Percentiles rank a stretch among this genome's conserved stretches.
These are phyloP conservation scores for Conger conger DNA, from an alignment of 2,113 vertebrate genomes.

Conservation along the genomic window DNA sequence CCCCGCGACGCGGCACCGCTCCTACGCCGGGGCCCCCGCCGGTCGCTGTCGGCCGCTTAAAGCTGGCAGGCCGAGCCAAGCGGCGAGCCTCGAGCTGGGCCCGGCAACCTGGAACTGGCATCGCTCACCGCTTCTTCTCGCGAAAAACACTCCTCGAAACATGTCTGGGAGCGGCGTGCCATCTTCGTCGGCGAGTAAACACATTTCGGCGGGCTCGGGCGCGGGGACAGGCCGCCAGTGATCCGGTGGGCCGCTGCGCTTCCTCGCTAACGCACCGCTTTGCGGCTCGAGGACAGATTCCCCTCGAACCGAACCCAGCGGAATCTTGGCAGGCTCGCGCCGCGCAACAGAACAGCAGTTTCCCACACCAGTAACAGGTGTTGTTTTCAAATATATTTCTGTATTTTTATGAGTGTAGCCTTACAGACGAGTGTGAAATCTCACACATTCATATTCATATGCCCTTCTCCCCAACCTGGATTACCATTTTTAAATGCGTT, in stretches of 20 bases:
- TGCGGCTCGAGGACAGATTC: not conserved
- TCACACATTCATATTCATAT: slow-evolving; percentile 49
- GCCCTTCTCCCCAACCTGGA: slow-evolving; percentile 35
- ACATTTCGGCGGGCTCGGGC: not conserved
- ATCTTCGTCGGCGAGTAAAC: not conserved
- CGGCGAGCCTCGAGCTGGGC: not conserved
- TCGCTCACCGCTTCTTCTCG: not conserved
- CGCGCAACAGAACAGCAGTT: slow-evolving; percentile 14
- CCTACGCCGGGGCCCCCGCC: not conserved
- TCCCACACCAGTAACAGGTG: slow-evolving; percentile 31
- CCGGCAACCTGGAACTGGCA: not conserved
- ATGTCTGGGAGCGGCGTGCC: too few species aligned
- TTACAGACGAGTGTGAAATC: slow-evolving; percentile 49
- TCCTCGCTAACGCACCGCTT: not conserved
- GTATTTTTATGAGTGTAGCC: slow-evolving; percentile 33
- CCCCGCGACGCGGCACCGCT: not conserved
- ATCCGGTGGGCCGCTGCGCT: not conserved
- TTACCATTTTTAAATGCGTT: slow-evolving; percentile 58
- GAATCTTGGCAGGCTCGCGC: slow-evolving; percentile 5
- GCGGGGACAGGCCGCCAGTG: not conserved
- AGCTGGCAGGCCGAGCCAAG: not conserved
- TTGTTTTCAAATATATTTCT: slow-evolving; percentile 32
- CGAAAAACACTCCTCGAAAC: not conserved
- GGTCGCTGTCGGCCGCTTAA: not conserved
- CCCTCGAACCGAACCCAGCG: not conserved